phyloP scores from a whole-genome alignment of 2,888 invertebrate species.

The Xanthia togata region DNA sequence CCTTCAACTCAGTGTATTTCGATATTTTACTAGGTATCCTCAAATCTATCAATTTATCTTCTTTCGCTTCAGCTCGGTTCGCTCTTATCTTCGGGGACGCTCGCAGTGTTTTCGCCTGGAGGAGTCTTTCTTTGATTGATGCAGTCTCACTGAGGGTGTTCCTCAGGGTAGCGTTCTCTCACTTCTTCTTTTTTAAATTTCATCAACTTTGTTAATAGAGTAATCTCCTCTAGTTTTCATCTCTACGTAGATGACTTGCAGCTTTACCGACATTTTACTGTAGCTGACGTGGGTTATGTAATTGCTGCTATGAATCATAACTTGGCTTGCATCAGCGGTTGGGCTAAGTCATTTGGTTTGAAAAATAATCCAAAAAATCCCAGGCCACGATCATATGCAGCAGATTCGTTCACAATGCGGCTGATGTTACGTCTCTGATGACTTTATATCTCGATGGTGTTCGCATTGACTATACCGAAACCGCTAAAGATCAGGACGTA shows the following conservation, averaged over 20 bases:
- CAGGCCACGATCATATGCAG: too few relatives aligned
- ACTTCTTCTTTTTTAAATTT: background rate
- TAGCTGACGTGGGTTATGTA: too few relatives aligned
- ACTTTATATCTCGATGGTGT: too few relatives aligned
- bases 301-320: too few relatives aligned
- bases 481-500: too few relatives aligned
- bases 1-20: background rate
- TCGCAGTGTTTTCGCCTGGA: background rate
- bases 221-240: background rate
- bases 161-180: background rate
- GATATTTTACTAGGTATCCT: conserved; percentile 1
- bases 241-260: background rate
- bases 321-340: too few relatives aligned
- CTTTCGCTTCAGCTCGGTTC: background rate
- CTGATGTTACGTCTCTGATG: too few relatives aligned
- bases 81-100: too few relatives aligned
- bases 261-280: background rate
- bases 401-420: too few relatives aligned
- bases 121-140: background rate
- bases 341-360: too few relatives aligned
- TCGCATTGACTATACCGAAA: too few relatives aligned
- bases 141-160: background rate
- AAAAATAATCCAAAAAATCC: too few relatives aligned
- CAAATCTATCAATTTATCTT: background rate
- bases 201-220: background rate